Evolutionary conservation across 2,113 vertebrate species (phyloP), one percentile per base, ranked within the genome.

Genomic region (Toxotes chatareus): DNA sequence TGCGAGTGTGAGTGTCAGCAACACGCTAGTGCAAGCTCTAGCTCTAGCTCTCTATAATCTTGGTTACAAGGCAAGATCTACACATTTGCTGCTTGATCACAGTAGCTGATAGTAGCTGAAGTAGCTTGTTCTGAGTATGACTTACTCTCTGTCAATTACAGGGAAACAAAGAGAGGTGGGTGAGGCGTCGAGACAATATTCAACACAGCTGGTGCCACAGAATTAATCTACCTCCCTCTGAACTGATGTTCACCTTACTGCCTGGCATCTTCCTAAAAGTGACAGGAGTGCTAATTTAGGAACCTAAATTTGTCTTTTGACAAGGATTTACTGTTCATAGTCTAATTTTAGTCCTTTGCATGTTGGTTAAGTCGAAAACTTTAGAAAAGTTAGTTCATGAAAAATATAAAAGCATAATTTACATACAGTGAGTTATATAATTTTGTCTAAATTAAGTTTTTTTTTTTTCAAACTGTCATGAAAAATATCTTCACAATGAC

Each of bases 221-320:
- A 31, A 60, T 78, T 34, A n/a, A 79, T 56, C 65, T 65, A 57
- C 59, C 46, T 27, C 21, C 32, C 34, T 61, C 9, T 59, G 46
- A 40, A 46, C 79, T 23, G 36, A 69, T 73, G 60, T 53, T 51
- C 51, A 82, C 31, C 31, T 72, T 31, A 36, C 38, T 71, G 10
- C 47, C 38, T 76, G 61, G 68, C 42, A 40, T 4, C 1, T 23
- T 34, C 16, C 32, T 49, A 31, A 42, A 59, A 57, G 31, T 11
- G 27, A 27, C 27, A 27, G 27, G 27, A 27, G 12, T 44, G 17
- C 32, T 68, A 51, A 49, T 13, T 32, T 19, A 27, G 23, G 19
- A 7, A 61, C 3, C 5, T 38, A 4, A 53, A 3, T 73, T 46
- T 36, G 11, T 16, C 42, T 40, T 65, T 65, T n/a, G 1, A 38